Base-by-base conservation (phyloP, 2,113 vertebrate species). In the Andinoacara biseriatus region DNA sequence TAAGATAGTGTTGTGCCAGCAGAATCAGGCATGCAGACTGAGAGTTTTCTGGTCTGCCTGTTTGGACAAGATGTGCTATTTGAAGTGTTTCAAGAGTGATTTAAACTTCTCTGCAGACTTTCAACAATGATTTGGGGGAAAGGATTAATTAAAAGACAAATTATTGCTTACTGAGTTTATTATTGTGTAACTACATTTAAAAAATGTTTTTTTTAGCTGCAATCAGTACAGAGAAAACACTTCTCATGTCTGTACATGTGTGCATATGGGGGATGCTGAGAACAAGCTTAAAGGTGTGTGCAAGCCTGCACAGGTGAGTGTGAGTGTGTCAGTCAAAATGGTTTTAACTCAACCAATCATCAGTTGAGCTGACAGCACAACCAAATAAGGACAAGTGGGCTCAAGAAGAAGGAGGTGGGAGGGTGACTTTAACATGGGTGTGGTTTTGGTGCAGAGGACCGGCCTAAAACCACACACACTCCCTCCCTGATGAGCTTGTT, bases 351-450 rank as follows among this genome's bases (percentile, higher is more conserved):
- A 1, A 76, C 94, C 94, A 94, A 94, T 93, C 90, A 85, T 8
- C 43, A 65, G 78, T 31, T 1, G 74, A 85, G 82, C 72, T 92
- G 83, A n/a, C 9, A 49, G 80, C 79, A 79, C 10, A 0, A 82
- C 94, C 93, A 88, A 91, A 94, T 94, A 94, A 88, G 94, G 94
- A 79, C 22, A 91, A 81, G 15, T 65, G 74, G 33, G 57, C 54
- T 43, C 31, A 82, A 76, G 74, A 13, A 24, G 22, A 29, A 5
- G 22, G 7, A 13, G 72, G 10, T 7, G 35, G 29, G 10, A 57
- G 60, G 35, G 52, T 38, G 2, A 3, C 5, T 22, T 26, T 76
- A 10, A 74, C 40, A 81, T 43, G 80, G 93, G 92, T 87, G 92
- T 92, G 90, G 86, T 69, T 20, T 13, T 22, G 5, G 63, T 54